Base-by-base conservation (phyloP, 2,888 invertebrate genomes). In the Eucera pruinosa region DNA sequence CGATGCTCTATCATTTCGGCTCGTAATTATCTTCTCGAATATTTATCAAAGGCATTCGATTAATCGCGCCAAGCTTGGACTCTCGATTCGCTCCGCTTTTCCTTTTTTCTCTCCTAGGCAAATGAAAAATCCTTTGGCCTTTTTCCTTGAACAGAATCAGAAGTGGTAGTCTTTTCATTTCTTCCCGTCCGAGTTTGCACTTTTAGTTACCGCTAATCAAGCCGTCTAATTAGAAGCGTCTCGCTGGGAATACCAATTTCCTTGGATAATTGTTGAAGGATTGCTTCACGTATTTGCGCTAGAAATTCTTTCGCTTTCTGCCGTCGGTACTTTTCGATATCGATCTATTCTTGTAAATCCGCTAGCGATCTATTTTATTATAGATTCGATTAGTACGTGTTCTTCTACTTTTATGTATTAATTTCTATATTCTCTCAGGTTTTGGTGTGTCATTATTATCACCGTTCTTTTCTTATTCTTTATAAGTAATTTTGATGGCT, bases 151-250 rank as follows among this genome's bases (percentile, higher is more conserved):
- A n/a, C n/a, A n/a, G n/a, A n/a, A n/a, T n/a, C n/a, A n/a, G n/a
- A 9, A 7, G 7, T 15, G 11, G n/a, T 5, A 18, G 11, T 9
- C 36, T 33, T 27, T 27, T 47, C 27, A 15, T 25, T 27, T 25
- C 45, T 15, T 9, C 45, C 6, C 13, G 23, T 45, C 20, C 27
- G 47, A 15, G 47, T 27, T 47, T 27, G 36, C 39, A 30, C n/a
- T 43, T 68, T 61, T 25, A 33, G 60, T 25, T 43, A 5, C 50
- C 2, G 23, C 15, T 61, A 50, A 68, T 52, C 50, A 61, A n/a
- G 9, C 11, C 6, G 50, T 23, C 43, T 61, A 61, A 68, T 52
- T 61, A 68, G n/a, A 13, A 61, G 5, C 41, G 4, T 18, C 18
- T 43, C 20, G 13, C 13, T 33, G 11, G 6, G 33, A 61, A 30